Percentiles rank a stretch among this genome's conserved stretches.
Conservation (phyloP, 2,797 vertebrate species). For the Phyllotis vaccarum region DNA sequence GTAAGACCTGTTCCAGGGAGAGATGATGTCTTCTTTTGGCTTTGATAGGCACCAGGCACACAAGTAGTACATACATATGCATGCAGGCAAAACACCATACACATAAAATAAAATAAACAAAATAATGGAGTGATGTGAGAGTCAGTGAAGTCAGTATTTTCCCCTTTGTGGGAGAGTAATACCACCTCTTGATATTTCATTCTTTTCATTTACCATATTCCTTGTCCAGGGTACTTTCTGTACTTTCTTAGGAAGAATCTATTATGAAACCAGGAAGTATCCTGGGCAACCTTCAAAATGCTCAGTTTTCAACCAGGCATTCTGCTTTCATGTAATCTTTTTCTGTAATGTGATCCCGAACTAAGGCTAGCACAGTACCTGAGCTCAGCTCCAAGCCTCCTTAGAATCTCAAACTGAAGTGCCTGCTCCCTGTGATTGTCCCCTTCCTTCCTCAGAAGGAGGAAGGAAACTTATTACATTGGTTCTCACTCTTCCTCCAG, state of each 20-base stretch:
- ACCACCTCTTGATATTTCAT: not conserved
- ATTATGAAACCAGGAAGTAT: not conserved
- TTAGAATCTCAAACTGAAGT: not conserved
- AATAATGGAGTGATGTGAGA: not conserved
- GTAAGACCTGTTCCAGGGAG: not conserved
- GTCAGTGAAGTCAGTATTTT: not conserved
- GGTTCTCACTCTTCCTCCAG: not conserved
- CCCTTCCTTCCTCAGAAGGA: not conserved
- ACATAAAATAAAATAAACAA: not conserved
- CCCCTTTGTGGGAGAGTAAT: not conserved
- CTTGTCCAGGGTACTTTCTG: not conserved
- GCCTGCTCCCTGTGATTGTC: not conserved
- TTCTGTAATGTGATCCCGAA: not conserved
- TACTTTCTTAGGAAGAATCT: not conserved
- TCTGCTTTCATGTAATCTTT: not conserved
- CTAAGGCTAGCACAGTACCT: not conserved
- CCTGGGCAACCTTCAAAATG: constrained; percentile 3
- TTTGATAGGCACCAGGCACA: not conserved
- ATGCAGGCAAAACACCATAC: too few relatives aligned
- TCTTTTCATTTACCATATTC: not conserved
- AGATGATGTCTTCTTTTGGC: not conserved
- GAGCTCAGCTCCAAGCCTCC: not conserved
- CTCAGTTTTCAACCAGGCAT: constrained; percentile 13
- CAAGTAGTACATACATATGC: not conserved
- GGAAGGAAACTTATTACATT: not conserved